Conservation (phyloP, 2,888 invertebrate species). For the Odontocolon sp. region DNA sequence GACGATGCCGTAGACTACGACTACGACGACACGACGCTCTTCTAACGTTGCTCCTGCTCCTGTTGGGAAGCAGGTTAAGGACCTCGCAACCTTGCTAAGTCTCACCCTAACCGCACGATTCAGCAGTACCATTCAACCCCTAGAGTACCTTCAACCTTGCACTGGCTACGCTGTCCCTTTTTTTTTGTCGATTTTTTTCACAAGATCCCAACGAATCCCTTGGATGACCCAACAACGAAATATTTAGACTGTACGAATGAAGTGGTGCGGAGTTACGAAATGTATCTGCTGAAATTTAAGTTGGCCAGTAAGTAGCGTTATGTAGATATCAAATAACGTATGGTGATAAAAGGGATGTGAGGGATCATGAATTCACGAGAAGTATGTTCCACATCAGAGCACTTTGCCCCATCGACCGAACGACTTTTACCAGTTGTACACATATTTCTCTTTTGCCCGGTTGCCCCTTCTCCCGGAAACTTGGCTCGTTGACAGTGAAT, state of each 20-base stretch:
- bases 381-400: slow-evolving; percentile 8
- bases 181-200: not conserved
- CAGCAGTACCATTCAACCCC: slow-evolving; percentile 27
- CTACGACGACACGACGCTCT: slow-evolving; percentile 49
- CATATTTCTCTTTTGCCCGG: slow-evolving; percentile 10
- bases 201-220: not conserved
- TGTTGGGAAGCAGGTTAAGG: slow-evolving; percentile 55
- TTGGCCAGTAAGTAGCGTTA: not conserved
- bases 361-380: slow-evolving; percentile 19
- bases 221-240: not conserved
- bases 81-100: slow-evolving; percentile 58
- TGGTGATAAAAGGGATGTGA: not conserved
- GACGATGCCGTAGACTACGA: slow-evolving; percentile 55
- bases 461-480: slow-evolving; percentile 2
- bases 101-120: slow-evolving; percentile 30
- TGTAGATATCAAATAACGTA: not conserved
- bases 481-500: slow-evolving; percentile 43
- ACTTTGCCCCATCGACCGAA: slow-evolving; percentile 23
- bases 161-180: slow-evolving; percentile 6
- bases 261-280: not conserved
- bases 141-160: not conserved
- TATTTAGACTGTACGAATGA: not conserved
- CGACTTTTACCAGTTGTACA: slow-evolving; percentile 1
- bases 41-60: slow-evolving; percentile 44
- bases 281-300: not conserved